Evolutionary conservation across 2,888 invertebrate genomes (phyloP), one percentile per base, ranked within the genome.

Genomic region (Drosophila pseudotalamancana): DNA sequence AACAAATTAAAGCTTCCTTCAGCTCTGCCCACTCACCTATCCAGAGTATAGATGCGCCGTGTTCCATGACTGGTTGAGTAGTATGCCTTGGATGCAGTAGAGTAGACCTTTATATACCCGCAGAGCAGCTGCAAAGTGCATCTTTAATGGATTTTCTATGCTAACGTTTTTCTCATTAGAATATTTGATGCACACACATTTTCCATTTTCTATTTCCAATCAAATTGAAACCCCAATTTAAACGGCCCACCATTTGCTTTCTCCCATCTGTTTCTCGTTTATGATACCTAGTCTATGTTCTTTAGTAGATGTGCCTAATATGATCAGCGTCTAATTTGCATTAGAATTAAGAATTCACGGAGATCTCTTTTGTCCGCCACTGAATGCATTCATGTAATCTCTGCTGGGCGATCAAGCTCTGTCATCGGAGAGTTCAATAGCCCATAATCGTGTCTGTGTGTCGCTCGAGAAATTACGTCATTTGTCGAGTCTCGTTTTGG

Each of bases 161-260:
- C 55, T 59, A 45, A 60, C 57, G 75, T 64, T 83, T 84, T 82
- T 63, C 76, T 65, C 82, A 83, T 83, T 82, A 82, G 56, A 77
- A 84, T 65, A 74, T 55, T 66, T 45, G 34, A 49, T 54, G 64
- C 57, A 53, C 29, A 23, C 45, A 40, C 37, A 37, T 23, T 23
- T 39, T 39, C 21, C 56, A 46, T 49, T 53, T 67, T 32, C 39
- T 51, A 31, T 25, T 25, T 3, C 25, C 25, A 42, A 25, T 48
- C 23, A 48, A 48, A 65, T 66, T 51, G 46, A 18, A 56, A 46
- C 67, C 62, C 59, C 46, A 77, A 59, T 60, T 57, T 34, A 4
- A 27, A 23, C 25, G 65, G 29, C 46, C 45, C 50, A 54, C 40
- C 45, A 39, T 34, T 64, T 55, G 63, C 73, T 72, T 80, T 66